A percentile compares a stretch with the other conserved stretches of the same genome.
These are phyloP conservation scores for Poecilia gillii DNA, from an alignment of 2,797 vertebrate species.

Conservation along the genomic window DNA sequence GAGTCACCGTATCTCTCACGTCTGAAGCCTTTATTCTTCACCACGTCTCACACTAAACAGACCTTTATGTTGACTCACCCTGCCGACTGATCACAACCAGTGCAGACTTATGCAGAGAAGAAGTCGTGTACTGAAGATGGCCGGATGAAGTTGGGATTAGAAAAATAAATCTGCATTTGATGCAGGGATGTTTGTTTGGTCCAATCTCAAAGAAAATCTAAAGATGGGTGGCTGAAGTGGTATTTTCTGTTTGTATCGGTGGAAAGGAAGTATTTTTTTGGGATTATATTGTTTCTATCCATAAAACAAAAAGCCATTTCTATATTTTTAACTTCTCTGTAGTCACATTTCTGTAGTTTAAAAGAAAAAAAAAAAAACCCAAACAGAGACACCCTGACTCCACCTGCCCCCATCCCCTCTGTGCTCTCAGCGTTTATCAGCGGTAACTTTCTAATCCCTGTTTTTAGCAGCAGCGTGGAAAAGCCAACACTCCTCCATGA, in stretches of 20 bases:
- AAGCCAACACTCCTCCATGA: slow-evolving; percentile 74
- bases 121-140: not conserved
- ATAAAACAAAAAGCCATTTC: not conserved
- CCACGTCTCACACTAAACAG: not conserved
- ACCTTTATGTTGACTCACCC: not conserved
- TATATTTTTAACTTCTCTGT: not conserved
- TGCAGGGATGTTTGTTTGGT: not conserved
- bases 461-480: slow-evolving; percentile 73
- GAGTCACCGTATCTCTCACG: not conserved
- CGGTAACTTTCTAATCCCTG: slow-evolving; percentile 66
- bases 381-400: slow-evolving; percentile 8
- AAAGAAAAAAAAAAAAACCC: too few species aligned
- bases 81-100: not conserved
- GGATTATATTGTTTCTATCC: not conserved
- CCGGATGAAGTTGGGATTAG: not conserved
- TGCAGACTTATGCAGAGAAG: not conserved
- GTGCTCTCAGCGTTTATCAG: slow-evolving; percentile 49
- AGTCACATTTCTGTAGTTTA: not conserved
- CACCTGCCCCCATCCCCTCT: slow-evolving; percentile 10
- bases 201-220: not conserved
- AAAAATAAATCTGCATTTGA: not conserved
- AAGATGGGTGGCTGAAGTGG: not conserved
- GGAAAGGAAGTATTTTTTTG: not conserved
- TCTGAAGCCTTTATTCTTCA: not conserved
- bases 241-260: not conserved